Percentiles rank a stretch among this genome's conserved stretches.
Conservation (phyloP, 2,113 vertebrate species). For the Aleadryas rufinucha region DNA sequence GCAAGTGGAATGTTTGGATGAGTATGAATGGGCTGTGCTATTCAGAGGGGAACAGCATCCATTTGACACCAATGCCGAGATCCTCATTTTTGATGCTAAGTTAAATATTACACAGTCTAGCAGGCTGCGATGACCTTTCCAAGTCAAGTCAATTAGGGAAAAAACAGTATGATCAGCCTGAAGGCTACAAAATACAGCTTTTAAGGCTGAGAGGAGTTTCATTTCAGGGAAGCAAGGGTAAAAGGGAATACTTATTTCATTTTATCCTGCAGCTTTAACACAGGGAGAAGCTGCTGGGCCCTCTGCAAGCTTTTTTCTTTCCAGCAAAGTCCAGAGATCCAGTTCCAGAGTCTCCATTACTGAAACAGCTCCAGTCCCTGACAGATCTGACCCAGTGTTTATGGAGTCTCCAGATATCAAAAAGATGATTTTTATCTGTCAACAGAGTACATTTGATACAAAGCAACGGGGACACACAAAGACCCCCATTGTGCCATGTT, state of each 20-base stretch:
- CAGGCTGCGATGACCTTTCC: not conserved
- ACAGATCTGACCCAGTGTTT: not conserved
- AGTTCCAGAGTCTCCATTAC: not conserved
- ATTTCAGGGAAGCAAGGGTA: not conserved
- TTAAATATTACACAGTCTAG: slow-evolving; percentile 45
- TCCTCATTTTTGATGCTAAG: slow-evolving; percentile 35
- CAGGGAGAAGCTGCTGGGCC: not conserved
- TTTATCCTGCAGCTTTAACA: not conserved
- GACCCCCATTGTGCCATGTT: not conserved
- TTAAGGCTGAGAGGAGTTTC: not conserved
- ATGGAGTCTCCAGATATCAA: not conserved
- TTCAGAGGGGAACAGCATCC: slow-evolving; percentile 8
- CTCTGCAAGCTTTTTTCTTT: not conserved
- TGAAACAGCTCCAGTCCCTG: not conserved
- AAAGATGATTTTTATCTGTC: slow-evolving; percentile 19
- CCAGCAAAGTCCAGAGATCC: not conserved
- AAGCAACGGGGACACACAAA: not conserved
- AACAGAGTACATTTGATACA: not conserved
- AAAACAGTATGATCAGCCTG: not conserved
- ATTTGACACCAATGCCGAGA: slow-evolving; percentile 16
- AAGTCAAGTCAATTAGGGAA: not conserved
- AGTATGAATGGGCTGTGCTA: slow-evolving; percentile 46
- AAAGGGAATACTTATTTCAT: not conserved
- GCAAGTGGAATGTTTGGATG: slow-evolving; percentile 34
- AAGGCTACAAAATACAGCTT: not conserved